phyloP scores from a whole-genome alignment of 2,113 vertebrate species.

The Halichoeres trimaculatus region DNA sequence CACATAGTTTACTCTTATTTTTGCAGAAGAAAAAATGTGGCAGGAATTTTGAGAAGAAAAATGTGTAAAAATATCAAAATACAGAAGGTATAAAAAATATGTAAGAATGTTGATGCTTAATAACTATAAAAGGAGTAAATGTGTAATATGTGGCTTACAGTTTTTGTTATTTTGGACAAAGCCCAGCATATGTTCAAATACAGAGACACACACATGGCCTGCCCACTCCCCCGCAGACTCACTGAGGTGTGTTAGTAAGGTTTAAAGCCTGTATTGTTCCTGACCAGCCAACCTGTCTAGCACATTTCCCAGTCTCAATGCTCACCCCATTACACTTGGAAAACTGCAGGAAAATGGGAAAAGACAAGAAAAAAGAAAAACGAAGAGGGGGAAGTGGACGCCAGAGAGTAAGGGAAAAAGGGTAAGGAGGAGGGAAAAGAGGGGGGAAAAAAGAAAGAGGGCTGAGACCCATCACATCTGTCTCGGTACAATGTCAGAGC shows the following conservation, averaged over 20 bases:
- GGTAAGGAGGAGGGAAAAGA: constrained; percentile 5
- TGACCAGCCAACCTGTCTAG: constrained; percentile 75
- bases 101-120: too few species aligned
- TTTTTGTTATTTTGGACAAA: constrained; percentile 2
- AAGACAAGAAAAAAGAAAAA: constrained; percentile 54
- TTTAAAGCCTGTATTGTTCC: constrained; percentile 79
- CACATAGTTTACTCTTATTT: too few species aligned
- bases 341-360: constrained; percentile 64
- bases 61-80: too few species aligned
- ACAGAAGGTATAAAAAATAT: too few species aligned
- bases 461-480: constrained; percentile 74
- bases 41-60: not conserved
- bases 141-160: not conserved
- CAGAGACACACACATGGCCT: constrained; percentile 27
- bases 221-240: constrained; percentile 58
- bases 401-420: constrained; percentile 26
- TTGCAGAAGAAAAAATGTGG: not conserved
- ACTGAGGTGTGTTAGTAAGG: constrained; percentile 75
- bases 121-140: too few species aligned
- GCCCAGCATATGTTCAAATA: constrained; percentile 16
- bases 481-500: constrained; percentile 77
- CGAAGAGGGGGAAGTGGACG: constrained; percentile 42
- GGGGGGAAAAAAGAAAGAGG: constrained; percentile 44
- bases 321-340: constrained; percentile 76
- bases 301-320: constrained; percentile 62